These are phyloP conservation scores for Epirrhoe tristata DNA, from an alignment of 2,888 invertebrate species.

Conservation along the genomic window DNA sequence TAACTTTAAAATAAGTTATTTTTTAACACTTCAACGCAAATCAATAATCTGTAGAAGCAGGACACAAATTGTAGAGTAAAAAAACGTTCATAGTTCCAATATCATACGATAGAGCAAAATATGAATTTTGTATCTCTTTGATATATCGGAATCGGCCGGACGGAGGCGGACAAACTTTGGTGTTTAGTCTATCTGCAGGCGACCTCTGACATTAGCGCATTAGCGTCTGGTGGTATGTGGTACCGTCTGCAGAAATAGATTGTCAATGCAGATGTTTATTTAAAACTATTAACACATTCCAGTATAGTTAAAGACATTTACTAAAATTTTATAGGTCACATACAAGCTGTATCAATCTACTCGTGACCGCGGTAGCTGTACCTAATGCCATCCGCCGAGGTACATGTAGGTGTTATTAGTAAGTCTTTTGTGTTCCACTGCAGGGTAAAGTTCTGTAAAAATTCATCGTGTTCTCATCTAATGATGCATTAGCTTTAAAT, in stretches of 20 bases:
- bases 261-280: constrained; percentile 30
- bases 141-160: constrained; percentile 1
- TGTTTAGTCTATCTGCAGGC: constrained; percentile 54
- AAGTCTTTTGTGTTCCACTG: no score
- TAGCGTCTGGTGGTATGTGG: constrained; percentile 38
- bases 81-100: constrained; percentile 1
- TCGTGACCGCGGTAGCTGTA: no score
- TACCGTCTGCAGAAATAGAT: constrained; percentile 40
- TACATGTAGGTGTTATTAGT: no score
- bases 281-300: no score
- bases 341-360: no score
- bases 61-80: not conserved
- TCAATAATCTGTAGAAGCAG: not conserved
- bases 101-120: not conserved
- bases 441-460: no score
- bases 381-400: no score
- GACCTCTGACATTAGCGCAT: constrained; percentile 57
- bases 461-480: not conserved
- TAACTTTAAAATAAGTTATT: not conserved
- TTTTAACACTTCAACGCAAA: not conserved
- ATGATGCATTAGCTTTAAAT: no score
- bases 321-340: no score
- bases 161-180: constrained; percentile 20
- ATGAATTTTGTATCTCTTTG: constrained; percentile 1
- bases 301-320: no score